Conservation (phyloP, 2,113 vertebrate genomes). For the Tiliqua scincoides region DNA sequence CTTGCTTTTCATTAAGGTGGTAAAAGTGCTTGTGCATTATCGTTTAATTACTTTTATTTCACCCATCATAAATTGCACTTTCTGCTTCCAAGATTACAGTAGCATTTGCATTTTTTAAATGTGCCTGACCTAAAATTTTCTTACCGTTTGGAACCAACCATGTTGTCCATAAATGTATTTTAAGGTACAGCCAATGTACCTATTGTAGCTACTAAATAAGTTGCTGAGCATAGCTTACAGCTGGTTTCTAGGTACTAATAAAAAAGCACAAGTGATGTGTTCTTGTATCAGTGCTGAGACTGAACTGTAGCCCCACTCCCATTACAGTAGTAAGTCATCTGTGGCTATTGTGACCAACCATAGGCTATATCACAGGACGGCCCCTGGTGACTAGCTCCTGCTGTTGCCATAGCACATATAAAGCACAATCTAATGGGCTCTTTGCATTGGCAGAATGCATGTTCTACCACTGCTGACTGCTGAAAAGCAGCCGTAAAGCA, state of each 20-base stretch:
- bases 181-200: background rate
- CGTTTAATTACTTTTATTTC: constrained; percentile 59
- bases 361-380: background rate
- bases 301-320: background rate
- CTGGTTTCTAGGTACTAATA: background rate
- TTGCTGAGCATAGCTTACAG: background rate
- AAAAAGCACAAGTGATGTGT: background rate
- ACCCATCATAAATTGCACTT: constrained; percentile 50
- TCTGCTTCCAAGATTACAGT: constrained; percentile 22
- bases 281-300: background rate
- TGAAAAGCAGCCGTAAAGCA: too few relatives aligned
- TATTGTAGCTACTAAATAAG: constrained; percentile 7
- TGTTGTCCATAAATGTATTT: constrained; percentile 28
- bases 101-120: constrained; percentile 24
- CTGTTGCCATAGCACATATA: too few relatives aligned
- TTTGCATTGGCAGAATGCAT: too few relatives aligned
- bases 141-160: constrained; percentile 41
- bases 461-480: too few relatives aligned
- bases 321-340: background rate
- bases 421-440: too few relatives aligned
- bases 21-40: constrained; percentile 42
- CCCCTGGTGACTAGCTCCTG: too few relatives aligned
- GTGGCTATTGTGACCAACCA: background rate
- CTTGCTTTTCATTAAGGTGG: constrained; percentile 30
- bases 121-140: constrained; percentile 29